Base-by-base conservation (phyloP, 2,888 invertebrate species). In the Mesopsocus fuscifrons region DNA sequence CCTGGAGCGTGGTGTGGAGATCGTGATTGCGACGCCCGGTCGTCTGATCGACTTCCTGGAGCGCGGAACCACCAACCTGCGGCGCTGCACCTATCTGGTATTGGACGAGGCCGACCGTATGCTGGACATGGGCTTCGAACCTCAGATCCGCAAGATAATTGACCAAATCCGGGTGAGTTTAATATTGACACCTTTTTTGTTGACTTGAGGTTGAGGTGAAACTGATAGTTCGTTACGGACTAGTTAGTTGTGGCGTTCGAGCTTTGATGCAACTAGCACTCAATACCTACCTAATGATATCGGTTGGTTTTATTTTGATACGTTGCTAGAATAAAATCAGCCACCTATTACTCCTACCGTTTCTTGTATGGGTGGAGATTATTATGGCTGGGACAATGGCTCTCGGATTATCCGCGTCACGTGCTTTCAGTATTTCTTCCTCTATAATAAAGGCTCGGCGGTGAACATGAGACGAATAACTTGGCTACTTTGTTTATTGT, bases 101-200 rank as follows among this genome's bases (percentile, higher is more conserved):
- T 61, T 89, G 44, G 89, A 89, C 63, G 89, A 89, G 61, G 89
- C 89, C 46, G 89, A 94, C 59, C 71, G 92, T 41, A 94, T 94
- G 94, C 68, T 94, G 54, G 92, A 94, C 63, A 94, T 95, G 94
- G 94, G 94, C 48, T 94, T 94, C 60, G 92, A 94, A 60, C 92
- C 92, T 3, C 92, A 94, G 62, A 91, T 94, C 51, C 71, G 91
- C 43, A 89, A 89, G 63, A 88, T 94, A 53, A 72, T 92, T 52
- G 83, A 85, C 55, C 91, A 92, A 62, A 88, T 92, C 52, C 69
- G 91, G 50, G 65, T 66, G 53, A 55, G 61, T 52, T 21, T 42
- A n/a, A 6, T 42, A 2, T 17, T 4, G 21, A 18, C 5, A 17
- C 11, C 6, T 9, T 26, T 26, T 26, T 26, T 26, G 8, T 26